A percentile compares a stretch with the other conserved stretches of the same genome.
These are phyloP conservation scores for Protobothrops mucrosquamatus DNA, from an alignment of 2,113 vertebrate genomes.

Conservation along the genomic window DNA sequence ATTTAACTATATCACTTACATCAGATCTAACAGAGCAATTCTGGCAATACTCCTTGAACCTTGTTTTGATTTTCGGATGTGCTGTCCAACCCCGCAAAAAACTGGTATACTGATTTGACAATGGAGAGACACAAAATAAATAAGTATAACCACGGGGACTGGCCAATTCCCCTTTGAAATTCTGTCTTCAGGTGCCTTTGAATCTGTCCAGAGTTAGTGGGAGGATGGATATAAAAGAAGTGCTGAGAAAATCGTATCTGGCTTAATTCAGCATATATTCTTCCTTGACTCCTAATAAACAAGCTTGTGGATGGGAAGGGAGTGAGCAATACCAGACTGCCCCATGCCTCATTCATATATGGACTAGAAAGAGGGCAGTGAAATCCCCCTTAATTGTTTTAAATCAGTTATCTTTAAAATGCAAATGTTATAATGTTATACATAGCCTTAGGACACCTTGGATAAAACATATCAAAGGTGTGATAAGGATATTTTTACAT, in stretches of 20 bases:
- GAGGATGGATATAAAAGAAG: neutral
- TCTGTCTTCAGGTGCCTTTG: neutral
- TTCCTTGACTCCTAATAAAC: neutral
- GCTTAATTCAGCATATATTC: neutral
- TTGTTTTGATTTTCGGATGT: neutral
- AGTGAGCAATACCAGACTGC: neutral
- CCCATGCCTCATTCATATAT: neutral
- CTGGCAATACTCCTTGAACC: neutral
- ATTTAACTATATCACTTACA: neutral
- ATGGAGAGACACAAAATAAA: neutral
- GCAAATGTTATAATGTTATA: neutral
- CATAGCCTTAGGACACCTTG: neutral
- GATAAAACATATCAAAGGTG: accelerated
- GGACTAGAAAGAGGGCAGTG: neutral
- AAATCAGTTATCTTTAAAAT: slow-evolving; percentile 42
- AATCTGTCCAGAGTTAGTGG: slow-evolving; percentile 4
- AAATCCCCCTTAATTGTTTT: slow-evolving; percentile 19
- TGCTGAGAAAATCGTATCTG: neutral
- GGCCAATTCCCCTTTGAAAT: neutral
- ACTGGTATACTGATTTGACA: neutral
- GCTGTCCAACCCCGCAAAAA: neutral
- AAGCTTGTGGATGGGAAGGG: slow-evolving; percentile 1
- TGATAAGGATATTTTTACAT: neutral
- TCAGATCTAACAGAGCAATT: neutral
- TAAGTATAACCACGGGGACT: neutral